Conservation (phyloP, 2,888 invertebrate genomes). For the Pammene aurita region DNA sequence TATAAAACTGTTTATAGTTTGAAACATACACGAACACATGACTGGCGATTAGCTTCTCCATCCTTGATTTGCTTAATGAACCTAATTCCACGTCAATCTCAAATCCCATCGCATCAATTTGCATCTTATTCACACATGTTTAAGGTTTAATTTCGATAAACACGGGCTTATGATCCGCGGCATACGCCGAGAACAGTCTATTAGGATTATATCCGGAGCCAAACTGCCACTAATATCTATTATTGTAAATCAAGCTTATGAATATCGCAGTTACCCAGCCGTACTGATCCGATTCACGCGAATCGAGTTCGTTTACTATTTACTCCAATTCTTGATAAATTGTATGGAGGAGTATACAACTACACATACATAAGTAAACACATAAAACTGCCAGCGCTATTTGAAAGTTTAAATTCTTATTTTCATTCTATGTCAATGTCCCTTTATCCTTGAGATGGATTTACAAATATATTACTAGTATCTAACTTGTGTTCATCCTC, state of each 20-base stretch:
- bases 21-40: too few relatives aligned
- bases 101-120: conserved; percentile 10
- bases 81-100: background rate
- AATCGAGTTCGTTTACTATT: conserved; percentile 14
- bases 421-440: too few relatives aligned
- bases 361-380: too few relatives aligned
- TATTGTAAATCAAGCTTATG: conserved; percentile 58
- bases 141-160: conserved; percentile 19
- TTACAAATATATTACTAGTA: too few relatives aligned
- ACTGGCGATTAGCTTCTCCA: background rate
- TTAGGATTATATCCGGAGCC: conserved; percentile 52
- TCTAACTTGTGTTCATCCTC: too few relatives aligned
- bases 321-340: background rate
- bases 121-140: background rate
- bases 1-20: too few relatives aligned
- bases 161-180: conserved; percentile 23
- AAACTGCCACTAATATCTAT: conserved; percentile 52
- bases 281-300: conserved; percentile 45
- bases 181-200: conserved; percentile 29
- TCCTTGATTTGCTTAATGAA: background rate
- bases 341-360: too few relatives aligned
- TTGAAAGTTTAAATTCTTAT: too few relatives aligned
- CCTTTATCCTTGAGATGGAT: too few relatives aligned
- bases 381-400: too few relatives aligned
- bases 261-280: conserved; percentile 48